A percentile compares a stretch with the other conserved stretches of the same genome.
phyloP scores from a whole-genome alignment of 1,140 invertebrate species.

The Physella acuta region DNA sequence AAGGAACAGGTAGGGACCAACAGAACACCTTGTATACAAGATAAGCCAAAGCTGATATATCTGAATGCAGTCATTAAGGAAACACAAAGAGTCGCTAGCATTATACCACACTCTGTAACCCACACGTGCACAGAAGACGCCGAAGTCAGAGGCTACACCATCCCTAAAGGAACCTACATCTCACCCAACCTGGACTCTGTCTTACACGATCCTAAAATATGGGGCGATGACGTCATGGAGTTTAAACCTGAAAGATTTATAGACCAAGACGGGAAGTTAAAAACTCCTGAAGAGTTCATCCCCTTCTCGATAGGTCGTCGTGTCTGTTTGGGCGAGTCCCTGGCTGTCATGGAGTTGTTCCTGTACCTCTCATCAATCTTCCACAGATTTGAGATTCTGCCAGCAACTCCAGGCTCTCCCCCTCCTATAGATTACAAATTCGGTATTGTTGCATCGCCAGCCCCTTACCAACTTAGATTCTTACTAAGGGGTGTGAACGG shows the following conservation, averaged over 20 bases:
- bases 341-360: no score
- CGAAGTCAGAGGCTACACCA: constrained; percentile 42
- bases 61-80: constrained; percentile 38
- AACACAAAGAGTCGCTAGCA: constrained; percentile 25
- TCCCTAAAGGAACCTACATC: constrained; percentile 50
- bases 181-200: constrained; percentile 49
- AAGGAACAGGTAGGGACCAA: constrained; percentile 60
- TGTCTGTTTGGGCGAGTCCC: no score
- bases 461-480: no score
- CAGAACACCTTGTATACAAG: constrained; percentile 25
- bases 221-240: constrained; percentile 68
- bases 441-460: no score
- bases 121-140: constrained; percentile 42
- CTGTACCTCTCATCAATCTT: no score
- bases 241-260: constrained; percentile 72
- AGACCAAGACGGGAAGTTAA: no score
- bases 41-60: constrained; percentile 32
- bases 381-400: no score
- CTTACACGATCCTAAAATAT: constrained; percentile 57
- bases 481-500: no score
- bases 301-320: no score
- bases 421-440: no score
- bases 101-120: constrained; percentile 49
- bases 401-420: no score
- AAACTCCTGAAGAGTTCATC: no score